phyloP scores from a whole-genome alignment of 2,888 invertebrate species.

The Elmis aenea region DNA sequence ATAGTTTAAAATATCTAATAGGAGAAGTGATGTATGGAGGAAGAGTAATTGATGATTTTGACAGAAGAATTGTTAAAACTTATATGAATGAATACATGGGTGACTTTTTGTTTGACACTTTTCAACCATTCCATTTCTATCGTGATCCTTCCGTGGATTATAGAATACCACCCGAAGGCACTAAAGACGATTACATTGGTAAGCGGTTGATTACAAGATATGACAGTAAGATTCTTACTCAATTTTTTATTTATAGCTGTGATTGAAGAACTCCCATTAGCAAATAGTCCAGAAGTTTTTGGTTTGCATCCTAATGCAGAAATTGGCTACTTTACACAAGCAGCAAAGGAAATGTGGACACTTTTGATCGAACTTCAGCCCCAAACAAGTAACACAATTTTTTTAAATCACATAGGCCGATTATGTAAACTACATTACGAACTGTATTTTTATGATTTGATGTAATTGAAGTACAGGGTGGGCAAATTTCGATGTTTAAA shows the following conservation, averaged over 20 bases:
- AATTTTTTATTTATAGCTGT: constrained; percentile 50
- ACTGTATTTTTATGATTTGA: too few relatives aligned
- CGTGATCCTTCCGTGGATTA: constrained; percentile 70
- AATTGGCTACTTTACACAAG: constrained; percentile 88
- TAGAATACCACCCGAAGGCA: constrained; percentile 64
- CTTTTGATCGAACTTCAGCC: constrained; percentile 86
- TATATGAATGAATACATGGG: constrained; percentile 96
- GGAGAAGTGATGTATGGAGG: constrained; percentile 97
- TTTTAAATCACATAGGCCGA: too few relatives aligned
- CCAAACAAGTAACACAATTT: constrained; percentile 72
- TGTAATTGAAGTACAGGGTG: too few relatives aligned
- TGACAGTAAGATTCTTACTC: constrained; percentile 1
- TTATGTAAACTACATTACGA: too few relatives aligned
- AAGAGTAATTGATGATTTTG: constrained; percentile 86
- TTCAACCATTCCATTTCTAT: constrained; percentile 89
- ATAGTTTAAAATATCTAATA: constrained; percentile 84
- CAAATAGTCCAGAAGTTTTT: constrained; percentile 86
- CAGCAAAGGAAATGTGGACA: constrained; percentile 80
- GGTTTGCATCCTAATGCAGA: constrained; percentile 94
- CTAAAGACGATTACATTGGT: constrained; percentile 68
- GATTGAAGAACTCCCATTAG: constrained; percentile 76
- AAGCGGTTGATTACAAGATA: too few relatives aligned
- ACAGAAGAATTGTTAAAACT: constrained; percentile 76
- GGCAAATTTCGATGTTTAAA: too few relatives aligned
- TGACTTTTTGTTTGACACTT: constrained; percentile 86